Base-by-base conservation (phyloP, 2,113 vertebrate species). In the Lasiurus cinereus region DNA sequence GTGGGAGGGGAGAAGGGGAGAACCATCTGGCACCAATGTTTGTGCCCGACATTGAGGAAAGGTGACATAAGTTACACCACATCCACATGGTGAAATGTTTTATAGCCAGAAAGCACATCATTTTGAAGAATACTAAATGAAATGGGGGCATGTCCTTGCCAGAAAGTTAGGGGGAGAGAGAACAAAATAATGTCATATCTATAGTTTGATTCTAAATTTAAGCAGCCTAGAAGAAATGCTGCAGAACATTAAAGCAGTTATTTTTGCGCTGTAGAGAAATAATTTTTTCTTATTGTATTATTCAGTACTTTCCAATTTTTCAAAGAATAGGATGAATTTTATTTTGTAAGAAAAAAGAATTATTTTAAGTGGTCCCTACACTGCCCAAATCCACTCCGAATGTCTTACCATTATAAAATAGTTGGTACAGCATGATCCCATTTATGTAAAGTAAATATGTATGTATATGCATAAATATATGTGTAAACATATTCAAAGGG, bases 391-490 rank as follows among this genome's bases (percentile, higher is more conserved):
- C 33, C 10, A 52, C 22, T 89, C 2, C 72, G 29, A 59, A 83
- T 50, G 27, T 21, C 56, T 69, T 92, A 16, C 59, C 79, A 62
- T 79, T 36, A 88, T 83, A 72, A 93, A 77, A 66, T 50, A 73
- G 36, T 56, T 78, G 22, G 31, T 73, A 67, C 13, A 67, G 79
- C 14, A 72, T 0, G 12, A 77, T 27, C 2, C 7, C 46, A 67
- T 33, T 91, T 46, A 79, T 5, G 29, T 88, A 92, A 96, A 78
- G 33, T 54, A 94, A 70, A 82, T 39, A 90, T 54, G 29, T 46
- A 27, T 43, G 52, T 43, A 21, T 22, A 54, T 27, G 14, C 3
- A 16, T 22, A 48, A 36, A 74, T 52, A 52, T 46, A 92, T 18
- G 31, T 1, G 31, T 13, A 93, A 18, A 79, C 50, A 31, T 27